Percentiles rank a stretch among this genome's conserved stretches.
These are phyloP conservation scores for Tragelaphus eurycerus DNA, from an alignment of 2,797 vertebrate species.

Conservation along the genomic window DNA sequence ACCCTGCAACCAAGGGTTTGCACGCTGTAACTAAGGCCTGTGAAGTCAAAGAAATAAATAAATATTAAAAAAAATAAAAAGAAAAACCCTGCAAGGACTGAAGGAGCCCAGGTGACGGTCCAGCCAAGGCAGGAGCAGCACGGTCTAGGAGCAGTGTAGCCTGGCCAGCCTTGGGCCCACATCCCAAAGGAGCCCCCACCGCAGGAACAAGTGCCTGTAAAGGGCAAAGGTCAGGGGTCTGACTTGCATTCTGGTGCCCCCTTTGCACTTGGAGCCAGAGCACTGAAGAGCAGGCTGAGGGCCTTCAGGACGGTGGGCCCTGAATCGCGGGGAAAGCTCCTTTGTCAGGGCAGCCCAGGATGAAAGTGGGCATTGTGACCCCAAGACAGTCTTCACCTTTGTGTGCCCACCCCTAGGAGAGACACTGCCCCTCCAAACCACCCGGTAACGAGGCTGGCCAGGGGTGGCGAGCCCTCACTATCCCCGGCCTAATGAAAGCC, in stretches of 20 bases:
- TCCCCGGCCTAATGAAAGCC: neutral
- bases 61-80: neutral
- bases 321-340: constrained; percentile 54
- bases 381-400: constrained; percentile 44
- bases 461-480: fast-evolving
- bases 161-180: constrained; percentile 89
- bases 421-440: neutral
- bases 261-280: constrained; percentile 82
- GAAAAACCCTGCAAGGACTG: constrained; percentile 75
- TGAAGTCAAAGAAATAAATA: neutral
- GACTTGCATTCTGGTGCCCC: constrained; percentile 88
- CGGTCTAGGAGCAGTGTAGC: constrained; percentile 84
- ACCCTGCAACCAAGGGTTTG: neutral
- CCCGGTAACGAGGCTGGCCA: fast-evolving
- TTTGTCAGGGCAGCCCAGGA: constrained; percentile 85
- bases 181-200: constrained; percentile 89
- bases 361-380: constrained; percentile 80
- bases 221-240: constrained; percentile 94
- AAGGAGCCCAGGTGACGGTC: constrained; percentile 92
- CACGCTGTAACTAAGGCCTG: neutral
- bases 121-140: constrained; percentile 90
- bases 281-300: constrained; percentile 87
- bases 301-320: constrained; percentile 83
- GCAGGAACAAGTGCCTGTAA: constrained; percentile 93
- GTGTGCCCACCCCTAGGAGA: neutral